These are phyloP conservation scores for Lineus longissimus DNA, from an alignment of 1,140 invertebrate genomes.

Conservation along the genomic window DNA sequence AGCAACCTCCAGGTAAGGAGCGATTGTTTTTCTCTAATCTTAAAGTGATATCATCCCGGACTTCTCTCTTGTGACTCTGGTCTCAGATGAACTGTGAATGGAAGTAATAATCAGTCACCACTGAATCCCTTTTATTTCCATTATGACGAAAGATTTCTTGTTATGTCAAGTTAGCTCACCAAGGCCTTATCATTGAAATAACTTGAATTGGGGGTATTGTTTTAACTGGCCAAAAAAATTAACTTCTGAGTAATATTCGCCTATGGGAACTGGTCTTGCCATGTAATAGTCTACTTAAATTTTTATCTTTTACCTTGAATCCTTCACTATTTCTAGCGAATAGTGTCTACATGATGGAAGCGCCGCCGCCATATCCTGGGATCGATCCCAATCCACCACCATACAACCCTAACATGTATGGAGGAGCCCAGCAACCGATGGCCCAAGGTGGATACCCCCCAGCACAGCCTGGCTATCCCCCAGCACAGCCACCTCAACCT, in stretches of 20 bases:
- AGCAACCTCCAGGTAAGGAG: conserved; percentile 63
- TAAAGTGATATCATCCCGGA: too few relatives aligned
- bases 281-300: not conserved
- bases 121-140: not conserved
- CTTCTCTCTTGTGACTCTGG: too few relatives aligned
- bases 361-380: conserved; percentile 92
- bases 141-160: not conserved
- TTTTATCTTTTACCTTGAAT: not conserved
- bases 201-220: too few relatives aligned
- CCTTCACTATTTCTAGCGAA: conserved; percentile 61
- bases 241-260: too few relatives aligned
- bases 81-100: not conserved
- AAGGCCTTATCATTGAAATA: not conserved
- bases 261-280: not conserved
- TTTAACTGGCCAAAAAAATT: too few relatives aligned
- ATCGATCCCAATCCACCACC: conserved; percentile 55
- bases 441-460: not conserved
- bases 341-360: conserved; percentile 84
- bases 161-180: not conserved
- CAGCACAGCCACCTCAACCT: conserved; percentile 13
- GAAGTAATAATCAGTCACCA: not conserved
- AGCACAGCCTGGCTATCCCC: not conserved
- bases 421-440: not conserved
- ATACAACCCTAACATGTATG: not conserved
- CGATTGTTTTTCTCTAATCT: too few relatives aligned